Base-by-base conservation (phyloP, 35 echinoderm and acorn worm species). In the Heliocidaris tuberculata region DNA sequence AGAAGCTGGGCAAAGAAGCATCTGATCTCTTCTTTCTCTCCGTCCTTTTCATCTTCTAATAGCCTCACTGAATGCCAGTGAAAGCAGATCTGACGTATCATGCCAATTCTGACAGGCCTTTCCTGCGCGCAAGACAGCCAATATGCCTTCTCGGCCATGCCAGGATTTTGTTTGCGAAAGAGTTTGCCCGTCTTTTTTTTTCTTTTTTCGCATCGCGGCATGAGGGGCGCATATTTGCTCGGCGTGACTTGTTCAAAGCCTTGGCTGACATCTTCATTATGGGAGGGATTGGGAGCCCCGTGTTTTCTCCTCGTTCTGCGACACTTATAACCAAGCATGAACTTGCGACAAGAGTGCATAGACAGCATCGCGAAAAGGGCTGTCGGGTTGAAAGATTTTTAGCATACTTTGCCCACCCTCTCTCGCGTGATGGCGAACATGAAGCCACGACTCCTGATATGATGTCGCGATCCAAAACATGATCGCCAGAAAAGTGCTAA, bases 201-300 rank as follows among this genome's bases (percentile, higher is more conserved):
- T 13, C 6, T 86, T 7, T 42, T 32, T 89, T 32, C 31, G 87
- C 47, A 48, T 89, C 47, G 31, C 47, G 15, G 87, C 31, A 47
- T n/a, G 87, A 86, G 31, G 47, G 87, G 87, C 29, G 31, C 31
- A 13, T 89, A 89, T 89, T 89, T 89, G 87, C 87, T 89, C 31
- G 87, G 87, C 87, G 87, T 89, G 87, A 89, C 87, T 48, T 78
- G 87, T 48, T 89, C 87, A 89, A 89, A 89, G 87, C 87, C 87
- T 9, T 47, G 31, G 87, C 9, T 89, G 87, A 89, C 87, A 89
- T 89, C 87, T 89, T 89, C 87, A 89, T 89, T 89, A 89, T 48
- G 65, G 65, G 19, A n/a, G 27, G 65, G 65, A 78, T 78, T 19
- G 21, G 27, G 27, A n/a, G 65, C 65, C 65, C 65, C 65, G 17